A percentile compares a stretch with the other conserved stretches of the same genome.
Conservation (phyloP, 2,888 invertebrate species). For the Endomychus coccineus region DNA sequence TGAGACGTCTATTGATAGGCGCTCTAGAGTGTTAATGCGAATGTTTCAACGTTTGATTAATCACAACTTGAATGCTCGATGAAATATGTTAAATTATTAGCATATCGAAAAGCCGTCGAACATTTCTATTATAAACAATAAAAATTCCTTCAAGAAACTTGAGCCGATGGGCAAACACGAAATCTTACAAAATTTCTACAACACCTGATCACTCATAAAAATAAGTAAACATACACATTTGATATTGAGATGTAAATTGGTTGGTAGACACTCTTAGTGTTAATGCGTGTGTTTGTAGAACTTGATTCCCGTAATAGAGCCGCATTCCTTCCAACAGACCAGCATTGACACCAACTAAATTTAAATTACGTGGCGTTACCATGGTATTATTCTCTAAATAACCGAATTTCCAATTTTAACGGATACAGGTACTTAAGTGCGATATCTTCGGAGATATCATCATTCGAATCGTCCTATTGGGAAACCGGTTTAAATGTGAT, state of each 20-base stretch:
- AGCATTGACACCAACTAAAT: slow-evolving; percentile 1
- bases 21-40: too few species aligned
- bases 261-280: slow-evolving; percentile 38
- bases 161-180: neutral
- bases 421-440: neutral
- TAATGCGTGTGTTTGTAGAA: slow-evolving; percentile 45
- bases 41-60: too few species aligned
- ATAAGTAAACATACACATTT: slow-evolving; percentile 36
- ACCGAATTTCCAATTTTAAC: slow-evolving; percentile 1
- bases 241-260: slow-evolving; percentile 45
- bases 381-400: too few species aligned
- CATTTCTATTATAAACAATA: neutral
- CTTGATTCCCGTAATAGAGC: slow-evolving; percentile 46
- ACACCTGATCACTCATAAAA: slow-evolving; percentile 35
- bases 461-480: too few species aligned
- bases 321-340: slow-evolving; percentile 34
- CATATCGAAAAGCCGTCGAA: slow-evolving; percentile 8
- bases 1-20: too few species aligned
- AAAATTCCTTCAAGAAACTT: slow-evolving; percentile 1
- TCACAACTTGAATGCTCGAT: neutral
- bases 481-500: too few species aligned
- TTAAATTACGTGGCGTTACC: slow-evolving; percentile 1
- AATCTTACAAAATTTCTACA: slow-evolving; percentile 26
- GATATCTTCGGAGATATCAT: neutral
- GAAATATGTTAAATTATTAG: slow-evolving; percentile 2